These are phyloP conservation scores for Heterochromis multidens DNA, from an alignment of 2,113 vertebrate genomes.

Conservation along the genomic window DNA sequence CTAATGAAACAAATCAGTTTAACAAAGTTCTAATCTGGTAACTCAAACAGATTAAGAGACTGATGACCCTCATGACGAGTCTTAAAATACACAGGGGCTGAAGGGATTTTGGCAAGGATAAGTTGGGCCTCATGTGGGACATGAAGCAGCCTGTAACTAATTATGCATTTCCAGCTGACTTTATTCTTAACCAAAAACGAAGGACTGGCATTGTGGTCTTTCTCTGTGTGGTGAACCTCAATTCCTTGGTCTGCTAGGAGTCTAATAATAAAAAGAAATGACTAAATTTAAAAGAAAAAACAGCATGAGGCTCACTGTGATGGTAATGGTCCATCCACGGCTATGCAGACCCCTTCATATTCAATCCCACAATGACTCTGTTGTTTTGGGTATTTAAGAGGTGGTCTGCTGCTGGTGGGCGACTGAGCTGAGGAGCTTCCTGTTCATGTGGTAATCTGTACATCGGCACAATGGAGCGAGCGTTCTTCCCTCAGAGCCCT, in stretches of 20 bases:
- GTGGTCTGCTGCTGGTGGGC: conserved; percentile 41
- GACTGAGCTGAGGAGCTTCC: conserved; percentile 54
- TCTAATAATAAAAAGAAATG: neutral
- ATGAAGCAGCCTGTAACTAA: conserved; percentile 28
- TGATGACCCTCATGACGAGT: neutral
- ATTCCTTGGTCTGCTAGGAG: neutral
- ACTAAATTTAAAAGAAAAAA: neutral
- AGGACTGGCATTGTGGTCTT: conserved; percentile 12
- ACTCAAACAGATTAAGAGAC: neutral
- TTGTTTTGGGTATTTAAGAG: conserved; percentile 49
- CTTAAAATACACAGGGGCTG: neutral
- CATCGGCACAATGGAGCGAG: conserved; percentile 42
- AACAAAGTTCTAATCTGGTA: neutral
- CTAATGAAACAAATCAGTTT: neutral
- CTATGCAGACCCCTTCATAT: conserved; percentile 37
- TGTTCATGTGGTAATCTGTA: conserved; percentile 72
- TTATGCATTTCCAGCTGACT: conserved; percentile 41
- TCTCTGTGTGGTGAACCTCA: conserved; percentile 37
- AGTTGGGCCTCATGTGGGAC: neutral
- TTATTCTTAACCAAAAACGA: conserved; percentile 2
- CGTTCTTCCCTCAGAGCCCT: conserved; percentile 21
- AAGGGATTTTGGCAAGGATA: neutral
- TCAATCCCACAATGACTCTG: conserved; percentile 52
- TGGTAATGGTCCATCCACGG: conserved; percentile 55
- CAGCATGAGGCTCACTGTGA: conserved; percentile 57